A percentile compares a stretch with the other conserved stretches of the same genome.
Evolutionary conservation across 2,888 invertebrate genomes (phyloP).

Genomic region (Meloe dianella): DNA sequence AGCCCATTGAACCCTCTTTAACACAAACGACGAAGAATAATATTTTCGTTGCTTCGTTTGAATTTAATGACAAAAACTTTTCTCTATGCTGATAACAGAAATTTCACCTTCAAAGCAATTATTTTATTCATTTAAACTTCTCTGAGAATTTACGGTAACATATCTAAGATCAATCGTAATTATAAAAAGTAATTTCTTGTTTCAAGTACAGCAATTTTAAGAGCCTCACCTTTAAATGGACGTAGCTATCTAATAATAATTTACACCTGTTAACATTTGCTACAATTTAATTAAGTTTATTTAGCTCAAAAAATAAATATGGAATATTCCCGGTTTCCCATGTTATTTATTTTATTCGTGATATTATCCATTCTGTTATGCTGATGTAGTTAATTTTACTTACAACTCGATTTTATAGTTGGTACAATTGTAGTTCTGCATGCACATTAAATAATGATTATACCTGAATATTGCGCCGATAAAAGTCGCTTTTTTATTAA

Average conservation of each 20-base stretch:
- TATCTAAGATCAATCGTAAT: not conserved
- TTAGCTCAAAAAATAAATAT: too few relatives aligned
- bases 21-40: too few relatives aligned
- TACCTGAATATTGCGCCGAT: not conserved
- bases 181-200: not conserved
- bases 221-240: not conserved
- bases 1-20: too few relatives aligned
- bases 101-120: not conserved
- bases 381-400: not conserved
- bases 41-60: too few relatives aligned
- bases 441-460: conserved; percentile 11
- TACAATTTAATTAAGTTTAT: not conserved
- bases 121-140: not conserved
- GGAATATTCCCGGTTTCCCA: not conserved
- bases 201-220: not conserved
- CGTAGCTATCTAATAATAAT: not conserved
- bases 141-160: not conserved
- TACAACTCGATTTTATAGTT: conserved; percentile 7
- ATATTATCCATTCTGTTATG: not conserved
- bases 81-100: too few relatives aligned
- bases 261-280: not conserved
- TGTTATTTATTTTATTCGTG: not conserved
- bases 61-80: too few relatives aligned
- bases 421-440: not conserved
- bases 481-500: not conserved